phyloP scores from a whole-genome alignment of 2,113 vertebrate genomes.

The Campylomormyrus numenius region DNA sequence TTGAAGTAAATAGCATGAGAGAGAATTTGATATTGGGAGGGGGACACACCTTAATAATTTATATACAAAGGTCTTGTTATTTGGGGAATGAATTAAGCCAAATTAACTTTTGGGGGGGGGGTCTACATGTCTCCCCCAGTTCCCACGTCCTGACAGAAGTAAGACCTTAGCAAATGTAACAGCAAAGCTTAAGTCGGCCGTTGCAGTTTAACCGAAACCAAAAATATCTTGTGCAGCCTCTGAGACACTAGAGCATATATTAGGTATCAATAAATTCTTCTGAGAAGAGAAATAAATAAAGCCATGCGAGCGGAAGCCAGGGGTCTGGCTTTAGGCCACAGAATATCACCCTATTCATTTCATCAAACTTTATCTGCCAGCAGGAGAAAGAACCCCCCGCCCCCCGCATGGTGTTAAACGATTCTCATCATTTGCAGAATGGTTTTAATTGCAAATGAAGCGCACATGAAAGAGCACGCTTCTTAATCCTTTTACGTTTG shows the following conservation, averaged over 20 bases:
- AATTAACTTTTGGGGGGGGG: background rate
- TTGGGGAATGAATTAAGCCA: background rate
- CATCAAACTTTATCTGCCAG: background rate
- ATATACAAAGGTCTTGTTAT: too few species aligned
- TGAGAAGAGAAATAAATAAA: background rate
- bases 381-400: background rate
- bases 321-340: background rate
- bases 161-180: background rate
- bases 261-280: background rate
- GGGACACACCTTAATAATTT: too few species aligned
- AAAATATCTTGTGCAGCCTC: background rate
- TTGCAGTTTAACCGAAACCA: background rate
- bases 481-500: background rate
- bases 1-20: too few species aligned
- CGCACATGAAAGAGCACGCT: background rate
- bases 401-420: background rate
- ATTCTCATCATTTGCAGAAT: background rate
- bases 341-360: background rate
- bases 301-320: background rate
- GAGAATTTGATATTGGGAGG: too few species aligned
- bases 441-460: background rate
- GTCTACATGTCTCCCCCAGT: background rate
- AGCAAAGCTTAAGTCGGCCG: background rate
- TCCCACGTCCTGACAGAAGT: background rate
- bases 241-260: background rate